Base-by-base conservation (phyloP, 1,140 invertebrate species). In the Diorhabda sublineata region DNA sequence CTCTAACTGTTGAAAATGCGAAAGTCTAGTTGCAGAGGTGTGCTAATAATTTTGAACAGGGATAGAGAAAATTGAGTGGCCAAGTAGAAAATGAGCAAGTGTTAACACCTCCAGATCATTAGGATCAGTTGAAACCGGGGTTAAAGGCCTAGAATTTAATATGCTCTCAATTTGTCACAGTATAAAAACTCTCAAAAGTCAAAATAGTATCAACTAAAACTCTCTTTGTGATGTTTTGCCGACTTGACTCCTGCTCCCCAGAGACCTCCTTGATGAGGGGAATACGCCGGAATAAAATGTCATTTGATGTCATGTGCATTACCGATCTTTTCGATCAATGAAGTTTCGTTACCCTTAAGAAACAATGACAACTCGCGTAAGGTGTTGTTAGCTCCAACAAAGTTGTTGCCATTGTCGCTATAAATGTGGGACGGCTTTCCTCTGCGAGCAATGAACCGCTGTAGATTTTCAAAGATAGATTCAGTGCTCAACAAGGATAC, bases 181-280 rank as follows among this genome's bases (percentile, higher is more conserved):
- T 73, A 58, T 66, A 62, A 7, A 69, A 64, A 42, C 75, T 70
- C 7, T 79, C 75, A 62, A 56, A 76, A 2, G 64, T 75, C 2
- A 77, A 70, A 44, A 65, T 42, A 52, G 8, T 42, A 45, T 66
- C 45, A 8, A 44, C 42, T 42, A 69, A 5, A 8, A 74, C 69
- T 42, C 77, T 69, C 57, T 73, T 65, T 62, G 70, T 82, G 81
- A 59, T 71, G 69, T 69, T 84, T 84, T 2, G 78, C 71, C 8
- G 70, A 74, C 73, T 81, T 81, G 0, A 84, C 77, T 2, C 72
- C 78, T 2, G 77, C 71, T 71, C 84, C 83, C 75, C 80, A 82
- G 9, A 73, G 3, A 2, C 82, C 82, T 42, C 82, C 82, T 62
- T 84, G 81, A 74, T 83, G 77, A 3, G 80, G 79, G 7, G 80